A percentile compares a stretch with the other conserved stretches of the same genome.
Evolutionary conservation across 2,113 vertebrate genomes (phyloP).

Genomic region (Prochilodus magdalenae): DNA sequence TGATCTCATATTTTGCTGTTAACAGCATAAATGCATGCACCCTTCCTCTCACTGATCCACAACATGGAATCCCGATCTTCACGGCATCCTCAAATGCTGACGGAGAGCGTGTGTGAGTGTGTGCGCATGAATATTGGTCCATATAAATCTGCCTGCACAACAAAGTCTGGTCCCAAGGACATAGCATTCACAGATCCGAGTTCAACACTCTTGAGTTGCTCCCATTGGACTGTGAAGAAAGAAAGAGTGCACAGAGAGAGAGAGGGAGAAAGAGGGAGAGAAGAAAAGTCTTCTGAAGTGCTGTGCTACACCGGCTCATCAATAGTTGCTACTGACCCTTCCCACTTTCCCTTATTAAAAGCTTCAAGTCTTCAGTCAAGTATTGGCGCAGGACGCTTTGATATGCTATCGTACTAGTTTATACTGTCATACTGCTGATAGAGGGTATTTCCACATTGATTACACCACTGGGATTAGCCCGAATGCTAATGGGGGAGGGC

Average conservation of each 20-base stretch:
- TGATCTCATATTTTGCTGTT: constrained; percentile 35
- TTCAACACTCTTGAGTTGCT: constrained; percentile 56
- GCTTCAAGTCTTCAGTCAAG: constrained; percentile 66
- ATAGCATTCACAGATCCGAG: constrained; percentile 64
- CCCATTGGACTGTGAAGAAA: neutral
- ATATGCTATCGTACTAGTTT: constrained; percentile 66
- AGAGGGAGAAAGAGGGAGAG: neutral
- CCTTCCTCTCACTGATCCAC: constrained; percentile 58
- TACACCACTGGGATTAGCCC: constrained; percentile 75
- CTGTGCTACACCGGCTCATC: constrained; percentile 64
- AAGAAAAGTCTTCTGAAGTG: constrained; percentile 64
- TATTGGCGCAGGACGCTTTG: constrained; percentile 66
- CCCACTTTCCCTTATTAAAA: constrained; percentile 71
- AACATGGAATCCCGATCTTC: constrained; percentile 50
- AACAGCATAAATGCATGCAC: constrained; percentile 43
- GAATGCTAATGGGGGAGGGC: constrained; percentile 68
- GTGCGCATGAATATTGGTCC: neutral
- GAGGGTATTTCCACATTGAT: constrained; percentile 75
- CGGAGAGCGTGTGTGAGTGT: constrained; percentile 23
- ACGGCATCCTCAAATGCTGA: constrained; percentile 51
- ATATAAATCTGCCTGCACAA: constrained; percentile 51
- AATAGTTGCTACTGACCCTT: constrained; percentile 74
- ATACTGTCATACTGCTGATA: constrained; percentile 75
- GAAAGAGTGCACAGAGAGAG: constrained; percentile 41
- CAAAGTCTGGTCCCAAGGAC: constrained; percentile 67